Evolutionary conservation across 2,797 vertebrate species (phyloP).

Genomic region (Neomorphus geoffroyi): DNA sequence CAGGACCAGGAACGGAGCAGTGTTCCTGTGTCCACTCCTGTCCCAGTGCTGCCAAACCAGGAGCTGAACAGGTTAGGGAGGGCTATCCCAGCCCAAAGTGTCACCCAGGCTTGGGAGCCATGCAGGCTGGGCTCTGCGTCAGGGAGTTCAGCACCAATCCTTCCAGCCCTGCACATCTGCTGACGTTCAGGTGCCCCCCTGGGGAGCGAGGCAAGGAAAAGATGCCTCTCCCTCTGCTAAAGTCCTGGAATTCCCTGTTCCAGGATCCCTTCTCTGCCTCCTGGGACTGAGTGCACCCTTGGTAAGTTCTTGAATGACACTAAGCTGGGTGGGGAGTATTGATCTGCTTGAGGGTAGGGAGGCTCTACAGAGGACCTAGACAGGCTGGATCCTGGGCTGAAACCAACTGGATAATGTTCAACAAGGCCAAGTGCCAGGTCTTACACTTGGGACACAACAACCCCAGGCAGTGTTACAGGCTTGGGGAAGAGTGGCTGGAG

Average conservation of each 20-base stretch:
- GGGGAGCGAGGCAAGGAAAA: background rate
- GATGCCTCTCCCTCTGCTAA: background rate
- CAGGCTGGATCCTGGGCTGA: too few species aligned
- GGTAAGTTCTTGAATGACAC: too few species aligned
- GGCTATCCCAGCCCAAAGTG: background rate
- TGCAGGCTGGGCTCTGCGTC: background rate
- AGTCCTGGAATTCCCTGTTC: background rate
- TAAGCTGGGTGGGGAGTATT: too few species aligned
- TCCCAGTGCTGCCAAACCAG: background rate
- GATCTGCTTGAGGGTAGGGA: too few species aligned
- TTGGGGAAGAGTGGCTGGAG: too few species aligned
- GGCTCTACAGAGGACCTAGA: too few species aligned
- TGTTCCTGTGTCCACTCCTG: background rate
- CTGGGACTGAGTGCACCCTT: too few species aligned
- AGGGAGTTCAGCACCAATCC: background rate
- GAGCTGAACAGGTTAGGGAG: background rate
- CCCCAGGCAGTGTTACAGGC: too few species aligned
- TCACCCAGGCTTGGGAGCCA: background rate
- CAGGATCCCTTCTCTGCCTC: fast-evolving
- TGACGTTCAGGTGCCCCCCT: background rate
- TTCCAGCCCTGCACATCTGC: background rate
- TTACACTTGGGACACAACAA: too few species aligned
- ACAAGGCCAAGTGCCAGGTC: too few species aligned
- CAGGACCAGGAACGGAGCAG: fast-evolving
- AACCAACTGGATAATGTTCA: too few species aligned